These are phyloP conservation scores for Baryphthengus martii DNA, from an alignment of 2,113 vertebrate species.

Conservation along the genomic window DNA sequence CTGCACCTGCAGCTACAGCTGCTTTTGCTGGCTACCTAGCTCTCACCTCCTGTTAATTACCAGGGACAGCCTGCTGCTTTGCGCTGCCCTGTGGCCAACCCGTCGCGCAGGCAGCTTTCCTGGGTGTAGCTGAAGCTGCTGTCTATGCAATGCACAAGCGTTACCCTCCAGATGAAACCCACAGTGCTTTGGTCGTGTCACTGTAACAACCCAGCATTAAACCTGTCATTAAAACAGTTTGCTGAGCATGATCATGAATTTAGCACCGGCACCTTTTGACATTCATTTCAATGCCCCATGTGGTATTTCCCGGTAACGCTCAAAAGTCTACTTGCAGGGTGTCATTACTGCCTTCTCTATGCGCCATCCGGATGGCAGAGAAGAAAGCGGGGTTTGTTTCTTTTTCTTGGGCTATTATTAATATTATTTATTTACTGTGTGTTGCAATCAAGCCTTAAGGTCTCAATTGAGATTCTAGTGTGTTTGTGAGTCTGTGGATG, in stretches of 20 bases:
- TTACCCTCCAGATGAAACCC: slow-evolving; percentile 56
- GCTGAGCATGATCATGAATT: slow-evolving; percentile 53
- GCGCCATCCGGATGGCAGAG: not conserved
- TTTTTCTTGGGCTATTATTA: not conserved
- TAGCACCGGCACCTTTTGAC: slow-evolving; percentile 44
- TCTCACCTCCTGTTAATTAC: slow-evolving; percentile 35
- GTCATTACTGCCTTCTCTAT: not conserved
- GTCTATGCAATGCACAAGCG: not conserved
- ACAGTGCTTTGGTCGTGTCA: slow-evolving; percentile 37
- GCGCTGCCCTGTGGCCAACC: slow-evolving; percentile 37
- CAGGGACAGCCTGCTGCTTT: slow-evolving; percentile 38
- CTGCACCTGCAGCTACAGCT: slow-evolving; percentile 27
- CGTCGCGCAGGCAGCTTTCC: not conserved
- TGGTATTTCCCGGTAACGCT: not conserved
- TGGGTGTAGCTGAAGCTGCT: not conserved
- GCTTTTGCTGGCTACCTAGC: not conserved
- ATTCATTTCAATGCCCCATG: slow-evolving; percentile 42
- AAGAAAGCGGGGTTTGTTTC: not conserved
- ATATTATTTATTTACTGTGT: slow-evolving; percentile 41
- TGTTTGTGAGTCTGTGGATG: not conserved
- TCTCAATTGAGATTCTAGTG: slow-evolving; percentile 16
- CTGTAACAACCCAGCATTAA: slow-evolving; percentile 59
- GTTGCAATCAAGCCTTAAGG: not conserved
- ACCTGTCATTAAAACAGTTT: slow-evolving; percentile 62
- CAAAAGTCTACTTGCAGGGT: slow-evolving; percentile 3